Evolutionary conservation across 2,113 vertebrate genomes (phyloP).

Genomic region (Azemiops feae): DNA sequence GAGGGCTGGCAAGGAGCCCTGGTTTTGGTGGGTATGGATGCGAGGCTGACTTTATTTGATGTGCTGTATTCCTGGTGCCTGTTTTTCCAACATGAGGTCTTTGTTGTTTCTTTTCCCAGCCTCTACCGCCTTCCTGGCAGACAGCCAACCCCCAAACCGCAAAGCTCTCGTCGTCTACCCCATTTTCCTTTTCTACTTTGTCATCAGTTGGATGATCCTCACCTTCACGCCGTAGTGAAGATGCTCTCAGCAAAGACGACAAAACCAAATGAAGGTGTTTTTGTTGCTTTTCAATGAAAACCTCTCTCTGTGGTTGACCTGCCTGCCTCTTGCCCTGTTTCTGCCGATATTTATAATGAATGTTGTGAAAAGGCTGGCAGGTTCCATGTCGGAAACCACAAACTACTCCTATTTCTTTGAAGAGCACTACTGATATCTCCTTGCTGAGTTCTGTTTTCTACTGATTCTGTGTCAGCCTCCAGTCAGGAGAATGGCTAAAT

Average conservation of each 20-base stretch:
- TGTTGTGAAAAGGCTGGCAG: slow-evolving; percentile 38
- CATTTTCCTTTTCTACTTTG: slow-evolving; percentile 97
- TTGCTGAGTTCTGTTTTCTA: slow-evolving; percentile 34
- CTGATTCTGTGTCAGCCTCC: slow-evolving; percentile 1
- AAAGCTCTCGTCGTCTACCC: slow-evolving; percentile 93
- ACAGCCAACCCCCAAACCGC: slow-evolving; percentile 92
- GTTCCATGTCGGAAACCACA: slow-evolving; percentile 54
- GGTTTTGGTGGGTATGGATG: rapidly evolving
- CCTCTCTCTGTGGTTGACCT: slow-evolving; percentile 43
- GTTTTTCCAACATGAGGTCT: not conserved
- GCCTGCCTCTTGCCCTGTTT: slow-evolving; percentile 39
- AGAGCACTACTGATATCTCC: slow-evolving; percentile 23
- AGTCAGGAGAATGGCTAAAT: not conserved
- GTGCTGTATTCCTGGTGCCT: not conserved
- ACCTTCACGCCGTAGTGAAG: slow-evolving; percentile 78
- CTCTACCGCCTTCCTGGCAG: slow-evolving; percentile 91
- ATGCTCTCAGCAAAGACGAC: slow-evolving; percentile 15
- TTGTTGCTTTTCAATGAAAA: not conserved
- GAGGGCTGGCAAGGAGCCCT: not conserved
- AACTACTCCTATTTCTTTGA: slow-evolving; percentile 2
- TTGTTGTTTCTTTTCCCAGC: slow-evolving; percentile 65
- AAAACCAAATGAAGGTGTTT: slow-evolving; percentile 22
- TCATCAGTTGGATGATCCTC: slow-evolving; percentile 97
- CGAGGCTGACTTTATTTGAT: not conserved
- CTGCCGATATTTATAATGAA: slow-evolving; percentile 15